A percentile compares a stretch with the other conserved stretches of the same genome.
These are phyloP conservation scores for Peromyscus attwateri DNA, from an alignment of 2,797 vertebrate species.

Conservation along the genomic window DNA sequence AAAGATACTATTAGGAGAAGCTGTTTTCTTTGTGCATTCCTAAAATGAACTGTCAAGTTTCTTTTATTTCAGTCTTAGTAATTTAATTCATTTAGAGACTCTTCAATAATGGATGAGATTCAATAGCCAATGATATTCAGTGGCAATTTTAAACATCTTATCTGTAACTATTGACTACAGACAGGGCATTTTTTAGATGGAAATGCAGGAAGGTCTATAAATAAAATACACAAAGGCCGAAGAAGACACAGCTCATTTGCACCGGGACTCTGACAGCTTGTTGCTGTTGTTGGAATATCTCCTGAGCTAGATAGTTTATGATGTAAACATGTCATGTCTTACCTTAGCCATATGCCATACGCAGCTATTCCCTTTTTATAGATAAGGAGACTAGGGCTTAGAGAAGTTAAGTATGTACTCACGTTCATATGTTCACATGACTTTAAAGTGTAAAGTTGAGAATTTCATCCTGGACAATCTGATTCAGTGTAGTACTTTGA, in stretches of 20 bases:
- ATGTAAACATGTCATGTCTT: background rate
- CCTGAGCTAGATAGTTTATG: background rate
- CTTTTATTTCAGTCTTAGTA: background rate
- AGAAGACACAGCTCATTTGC: background rate
- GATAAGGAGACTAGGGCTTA: background rate
- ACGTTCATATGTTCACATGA: background rate
- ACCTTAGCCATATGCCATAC: background rate
- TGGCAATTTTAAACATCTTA: background rate
- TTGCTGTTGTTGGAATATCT: background rate
- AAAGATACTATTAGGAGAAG: background rate
- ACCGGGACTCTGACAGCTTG: background rate
- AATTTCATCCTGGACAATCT: background rate
- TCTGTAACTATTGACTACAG: background rate
- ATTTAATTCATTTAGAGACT: constrained; percentile 1
- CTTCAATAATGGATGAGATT: background rate
- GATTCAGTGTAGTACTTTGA: background rate
- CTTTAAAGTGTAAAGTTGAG: background rate
- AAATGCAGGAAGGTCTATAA: background rate
- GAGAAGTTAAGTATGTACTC: background rate
- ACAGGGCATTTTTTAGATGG: background rate
- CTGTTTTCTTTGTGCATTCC: background rate
- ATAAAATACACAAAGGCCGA: background rate
- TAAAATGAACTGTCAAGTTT: background rate
- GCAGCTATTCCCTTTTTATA: background rate
- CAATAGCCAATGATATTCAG: background rate